Base-by-base conservation (phyloP, 2,113 vertebrate genomes). In the Ophiodon elongatus region DNA sequence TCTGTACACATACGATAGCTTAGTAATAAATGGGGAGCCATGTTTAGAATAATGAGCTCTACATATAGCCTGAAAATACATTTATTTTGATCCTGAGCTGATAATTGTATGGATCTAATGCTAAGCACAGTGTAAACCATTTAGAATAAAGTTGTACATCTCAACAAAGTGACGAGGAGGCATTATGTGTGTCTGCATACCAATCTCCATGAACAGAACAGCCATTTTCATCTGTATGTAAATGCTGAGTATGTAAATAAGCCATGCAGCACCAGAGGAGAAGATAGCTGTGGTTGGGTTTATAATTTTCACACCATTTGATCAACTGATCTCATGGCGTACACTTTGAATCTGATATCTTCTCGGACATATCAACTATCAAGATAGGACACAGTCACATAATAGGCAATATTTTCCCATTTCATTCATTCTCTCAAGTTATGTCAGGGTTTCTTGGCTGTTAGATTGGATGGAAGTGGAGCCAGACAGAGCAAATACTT, bases 211-310 rank as follows among this genome's bases (percentile, higher is more conserved):
- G 84, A 89, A 79, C 88, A 91, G 88, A 89, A 85, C 68, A 91
- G 83, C 85, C 81, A 73, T 85, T 92, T 92, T 75, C 93, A 94
- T 95, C 91, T 92, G 78, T 92, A 92, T 94, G 93, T 90, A 87
- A 94, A 94, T 93, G 89, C 82, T 85, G 85, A 86, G 83, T 90
- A 92, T 93, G 94, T 92, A 92, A 92, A 95, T 95, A 92, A 82
- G 85, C 79, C 73, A 69, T 17, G 86, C 73, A 57, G 89, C 72
- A 72, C 35, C 2, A 27, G 66, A 80, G 77, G 74, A 80, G 47
- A 60, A 79, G 88, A 86, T 85, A 71, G 82, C 88, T 88, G 76
- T 71, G 72, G 63, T 66, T 70, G 29, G 79, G 82, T 89, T 91
- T 88, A 89, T 93, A 89, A 91, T 84, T 88, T 80, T 72, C 62